Evolutionary conservation across 2,113 vertebrate species (phyloP).

Genomic region (Zeus faber): DNA sequence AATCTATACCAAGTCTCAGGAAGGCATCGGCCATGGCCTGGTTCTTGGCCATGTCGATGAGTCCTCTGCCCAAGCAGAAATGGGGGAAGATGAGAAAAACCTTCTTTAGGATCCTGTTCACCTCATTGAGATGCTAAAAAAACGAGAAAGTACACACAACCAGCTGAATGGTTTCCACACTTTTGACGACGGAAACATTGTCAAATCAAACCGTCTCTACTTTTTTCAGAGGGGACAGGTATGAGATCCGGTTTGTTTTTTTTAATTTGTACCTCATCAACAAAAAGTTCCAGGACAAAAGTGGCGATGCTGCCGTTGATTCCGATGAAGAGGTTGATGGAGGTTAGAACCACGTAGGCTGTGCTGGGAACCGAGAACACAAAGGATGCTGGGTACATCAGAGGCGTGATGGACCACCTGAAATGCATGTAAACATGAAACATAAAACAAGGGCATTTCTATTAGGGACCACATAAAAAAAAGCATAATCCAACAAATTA

Average conservation of each 20-base stretch:
- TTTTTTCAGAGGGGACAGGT: too few relatives aligned
- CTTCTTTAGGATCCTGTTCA: slow-evolving; percentile 77
- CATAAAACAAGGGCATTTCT: too few relatives aligned
- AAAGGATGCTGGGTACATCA: slow-evolving; percentile 83
- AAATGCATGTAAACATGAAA: slow-evolving; percentile 11
- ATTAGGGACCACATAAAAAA: too few relatives aligned
- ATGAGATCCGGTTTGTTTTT: too few relatives aligned
- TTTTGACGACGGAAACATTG: too few relatives aligned
- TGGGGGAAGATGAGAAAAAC: slow-evolving; percentile 81
- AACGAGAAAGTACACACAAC: slow-evolving; percentile 1
- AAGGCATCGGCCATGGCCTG: slow-evolving; percentile 76
- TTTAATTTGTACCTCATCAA: slow-evolving; percentile 74
- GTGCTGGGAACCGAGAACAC: slow-evolving; percentile 79
- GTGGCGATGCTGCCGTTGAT: slow-evolving; percentile 82
- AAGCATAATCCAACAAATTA: too few relatives aligned
- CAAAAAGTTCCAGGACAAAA: slow-evolving; percentile 79
- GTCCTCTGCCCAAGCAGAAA: slow-evolving; percentile 80
- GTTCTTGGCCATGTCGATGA: slow-evolving; percentile 83
- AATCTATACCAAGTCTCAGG: slow-evolving; percentile 76
- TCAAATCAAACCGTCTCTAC: too few relatives aligned
- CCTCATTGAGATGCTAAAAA: slow-evolving; percentile 70
- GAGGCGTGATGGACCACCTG: slow-evolving; percentile 81
- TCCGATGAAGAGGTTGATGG: slow-evolving; percentile 79
- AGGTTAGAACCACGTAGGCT: slow-evolving; percentile 78
- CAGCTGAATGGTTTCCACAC: background rate